Evolutionary conservation across 2,888 invertebrate species (phyloP), one percentile per base, ranked within the genome.

Genomic region (Acleris literana): DNA sequence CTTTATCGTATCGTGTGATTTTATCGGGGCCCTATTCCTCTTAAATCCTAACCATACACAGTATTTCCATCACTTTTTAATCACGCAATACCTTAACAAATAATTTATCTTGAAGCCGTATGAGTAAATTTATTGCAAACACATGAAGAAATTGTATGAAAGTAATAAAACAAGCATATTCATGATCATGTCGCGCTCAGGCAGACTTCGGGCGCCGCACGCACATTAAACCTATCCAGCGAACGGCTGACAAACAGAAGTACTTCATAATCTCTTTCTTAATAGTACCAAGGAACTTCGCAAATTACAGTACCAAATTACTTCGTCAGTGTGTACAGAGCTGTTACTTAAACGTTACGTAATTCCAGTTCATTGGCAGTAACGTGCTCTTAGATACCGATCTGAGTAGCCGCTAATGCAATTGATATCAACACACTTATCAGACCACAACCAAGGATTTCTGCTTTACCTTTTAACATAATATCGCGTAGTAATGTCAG

Each of bases 121-220:
- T 65, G 68, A 72, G 77, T 70, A 70, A 78, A 80, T 82, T 80
- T 82, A 79, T 77, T 75, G 73, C 73, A 74, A 74, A 71, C 74
- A 78, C 74, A 83, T 81, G 80, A 81, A 83, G 83, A 82, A 85
- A 85, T 83, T 84, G 86, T 81, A 86, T 83, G 81, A 76, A 75
- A 82, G 84, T 74, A 87, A 89, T 88, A 90, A 87, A 86, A 83
- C 81, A 79, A 76, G 83, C 78, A 77, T 81, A 81, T 84, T 85
- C 84, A 85, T 80, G 76, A 81, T 81, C 78, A 82, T 83, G 79
- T 81, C 89, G 83, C 89, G 84, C 76, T 72, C 46, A 39, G 39
- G 6, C 87, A 88, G 88, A 90, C 88, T 85, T 81, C 73, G 85
- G 90, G 87, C 88, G 89, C 89, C 88, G 76, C 77, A 80, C 82